A percentile compares a stretch with the other conserved stretches of the same genome.
Evolutionary conservation across 2,113 vertebrate species (phyloP).

Genomic region (Leucopternis melanops): DNA sequence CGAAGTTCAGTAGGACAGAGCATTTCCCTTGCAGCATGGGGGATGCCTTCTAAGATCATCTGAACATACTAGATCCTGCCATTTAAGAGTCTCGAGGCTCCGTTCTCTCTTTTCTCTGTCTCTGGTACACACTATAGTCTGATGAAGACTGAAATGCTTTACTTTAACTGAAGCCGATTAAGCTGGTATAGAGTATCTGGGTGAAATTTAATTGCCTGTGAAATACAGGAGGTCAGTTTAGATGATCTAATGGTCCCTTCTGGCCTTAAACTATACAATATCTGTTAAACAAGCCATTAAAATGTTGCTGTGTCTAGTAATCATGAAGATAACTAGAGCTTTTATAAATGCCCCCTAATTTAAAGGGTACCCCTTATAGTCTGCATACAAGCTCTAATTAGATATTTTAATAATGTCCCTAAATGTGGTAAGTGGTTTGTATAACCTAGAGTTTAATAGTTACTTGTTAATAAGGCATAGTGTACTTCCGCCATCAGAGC

Average conservation of each 20-base stretch:
- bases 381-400: not conserved
- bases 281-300: conserved; percentile 8
- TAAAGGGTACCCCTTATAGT: not conserved
- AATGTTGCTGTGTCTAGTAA: not conserved
- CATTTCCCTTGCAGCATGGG: not conserved
- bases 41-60: not conserved
- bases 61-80: not conserved
- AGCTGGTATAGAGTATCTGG: not conserved
- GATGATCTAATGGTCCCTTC: conserved; percentile 11
- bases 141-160: not conserved
- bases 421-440: not conserved
- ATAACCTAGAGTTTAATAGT: not conserved
- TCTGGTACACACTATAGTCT: not conserved
- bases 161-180: not conserved
- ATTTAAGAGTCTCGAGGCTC: not conserved
- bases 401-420: not conserved
- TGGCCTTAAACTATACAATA: not conserved
- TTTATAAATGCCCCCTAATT: not conserved
- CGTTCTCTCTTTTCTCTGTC: not conserved
- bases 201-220: not conserved
- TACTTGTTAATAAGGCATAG: not conserved
- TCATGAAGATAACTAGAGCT: not conserved
- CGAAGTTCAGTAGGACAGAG: not conserved
- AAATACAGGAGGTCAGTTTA: not conserved
- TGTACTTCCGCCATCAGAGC: not conserved